A percentile compares a stretch with the other conserved stretches of the same genome.
Conservation (phyloP, 2,113 vertebrate species). For the Toxotes chatareus region DNA sequence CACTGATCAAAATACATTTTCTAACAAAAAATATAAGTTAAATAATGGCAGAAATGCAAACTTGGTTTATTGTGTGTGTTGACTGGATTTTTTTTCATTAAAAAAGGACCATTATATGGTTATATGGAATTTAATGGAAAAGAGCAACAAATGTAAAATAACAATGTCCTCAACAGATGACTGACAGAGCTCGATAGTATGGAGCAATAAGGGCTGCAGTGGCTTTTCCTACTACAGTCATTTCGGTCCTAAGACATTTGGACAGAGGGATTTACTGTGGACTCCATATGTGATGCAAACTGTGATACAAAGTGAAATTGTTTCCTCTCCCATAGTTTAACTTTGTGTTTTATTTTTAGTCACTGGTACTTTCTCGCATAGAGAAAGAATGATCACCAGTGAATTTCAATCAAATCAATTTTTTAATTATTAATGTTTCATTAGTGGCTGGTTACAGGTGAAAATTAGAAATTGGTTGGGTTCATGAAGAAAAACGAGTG, state of each 20-base stretch:
- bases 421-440: neutral
- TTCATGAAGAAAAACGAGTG: neutral
- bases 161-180: too few species aligned
- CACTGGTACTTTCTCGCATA: neutral
- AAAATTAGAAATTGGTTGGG: neutral
- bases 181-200: too few species aligned
- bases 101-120: neutral
- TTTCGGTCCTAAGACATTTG: too few species aligned
- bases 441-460: neutral
- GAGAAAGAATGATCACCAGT: neutral
- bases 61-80: neutral
- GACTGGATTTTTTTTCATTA: neutral
- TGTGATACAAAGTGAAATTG: too few species aligned
- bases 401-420: neutral
- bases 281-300: neutral
- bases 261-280: too few species aligned
- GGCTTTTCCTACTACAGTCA: too few species aligned
- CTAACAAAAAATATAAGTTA: neutral
- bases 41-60: neutral
- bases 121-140: too few species aligned
- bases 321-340: neutral
- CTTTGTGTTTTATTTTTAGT: neutral
- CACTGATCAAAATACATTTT: slow-evolving; percentile 1
- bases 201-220: too few species aligned
- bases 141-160: too few species aligned